These are phyloP conservation scores for Rhagoletis pomonella DNA, from an alignment of 1,140 invertebrate species.

Conservation along the genomic window DNA sequence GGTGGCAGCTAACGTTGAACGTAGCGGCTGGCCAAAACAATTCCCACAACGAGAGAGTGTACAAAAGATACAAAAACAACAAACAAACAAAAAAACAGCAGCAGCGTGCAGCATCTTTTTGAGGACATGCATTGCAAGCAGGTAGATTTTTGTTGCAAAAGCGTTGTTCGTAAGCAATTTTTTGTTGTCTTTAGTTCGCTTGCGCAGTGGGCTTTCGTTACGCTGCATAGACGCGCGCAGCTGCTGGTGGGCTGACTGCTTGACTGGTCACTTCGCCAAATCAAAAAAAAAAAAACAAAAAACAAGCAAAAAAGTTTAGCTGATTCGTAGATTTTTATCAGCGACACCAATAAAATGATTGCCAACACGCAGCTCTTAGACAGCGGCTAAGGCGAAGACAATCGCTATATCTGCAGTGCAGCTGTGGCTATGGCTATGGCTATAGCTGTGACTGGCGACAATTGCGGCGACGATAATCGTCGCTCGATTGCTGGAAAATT, in stretches of 20 bases:
- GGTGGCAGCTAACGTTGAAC: neutral
- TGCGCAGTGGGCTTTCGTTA: constrained; percentile 42
- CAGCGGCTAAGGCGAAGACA: neutral
- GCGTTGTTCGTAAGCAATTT: neutral
- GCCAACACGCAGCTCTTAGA: constrained; percentile 34
- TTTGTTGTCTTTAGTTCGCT: too few relatives aligned
- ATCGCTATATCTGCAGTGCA: neutral
- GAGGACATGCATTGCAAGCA: constrained; percentile 26
- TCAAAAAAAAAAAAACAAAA: too few relatives aligned
- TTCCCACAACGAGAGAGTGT: constrained; percentile 42
- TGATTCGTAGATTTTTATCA: constrained; percentile 57
- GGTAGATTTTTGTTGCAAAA: neutral
- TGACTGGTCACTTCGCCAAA: constrained; percentile 16
- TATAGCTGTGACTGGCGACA: constrained; percentile 1
- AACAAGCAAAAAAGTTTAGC: neutral
- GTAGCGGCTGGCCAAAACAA: constrained; percentile 31
- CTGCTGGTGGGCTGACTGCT: constrained; percentile 10
- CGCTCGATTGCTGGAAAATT: constrained; percentile 26
- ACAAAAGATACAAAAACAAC: neutral
- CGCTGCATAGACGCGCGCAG: constrained; percentile 20
- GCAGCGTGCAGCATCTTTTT: neutral
- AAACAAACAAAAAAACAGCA: constrained; percentile 11
- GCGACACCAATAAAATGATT: constrained; percentile 60
- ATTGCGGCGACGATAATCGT: constrained; percentile 19
- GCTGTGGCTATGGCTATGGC: too few relatives aligned